Evolutionary conservation across 30 jellyfish, hydroid and myxozoan genomes (phyloP).

Genomic region (Chrysaora quinquecirrha): DNA sequence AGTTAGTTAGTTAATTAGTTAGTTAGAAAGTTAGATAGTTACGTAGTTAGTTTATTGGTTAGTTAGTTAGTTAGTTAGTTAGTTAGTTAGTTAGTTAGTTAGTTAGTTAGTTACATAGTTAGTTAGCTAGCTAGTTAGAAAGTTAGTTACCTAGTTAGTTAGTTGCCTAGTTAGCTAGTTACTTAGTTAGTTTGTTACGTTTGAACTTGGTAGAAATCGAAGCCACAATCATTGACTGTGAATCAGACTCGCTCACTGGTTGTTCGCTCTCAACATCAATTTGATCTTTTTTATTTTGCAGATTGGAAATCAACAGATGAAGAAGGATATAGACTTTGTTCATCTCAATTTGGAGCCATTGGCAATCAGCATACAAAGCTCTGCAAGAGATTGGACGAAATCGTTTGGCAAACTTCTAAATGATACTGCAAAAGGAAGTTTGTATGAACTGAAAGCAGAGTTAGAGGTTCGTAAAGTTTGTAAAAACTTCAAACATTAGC

Average conservation of each 20-base stretch:
- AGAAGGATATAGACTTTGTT: slow-evolving; percentile 80
- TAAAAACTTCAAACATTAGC: too few species aligned
- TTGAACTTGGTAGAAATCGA: too few species aligned
- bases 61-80: not conserved
- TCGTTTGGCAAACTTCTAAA: slow-evolving; percentile 83
- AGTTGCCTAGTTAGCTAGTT: too few species aligned
- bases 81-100: not conserved
- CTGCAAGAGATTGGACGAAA: slow-evolving; percentile 85
- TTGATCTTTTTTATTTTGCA: not conserved
- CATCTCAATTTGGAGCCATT: slow-evolving; percentile 90
- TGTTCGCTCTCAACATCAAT: too few species aligned
- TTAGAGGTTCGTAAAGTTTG: slow-evolving; percentile 69
- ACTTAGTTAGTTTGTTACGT: too few species aligned
- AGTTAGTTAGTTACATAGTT: not conserved
- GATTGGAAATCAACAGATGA: slow-evolving; percentile 76
- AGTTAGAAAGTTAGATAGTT: too few species aligned
- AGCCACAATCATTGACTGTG: too few species aligned
- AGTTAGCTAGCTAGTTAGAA: not conserved
- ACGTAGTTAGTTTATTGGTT: too few species aligned
- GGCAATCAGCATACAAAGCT: slow-evolving; percentile 76
- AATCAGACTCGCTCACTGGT: too few species aligned
- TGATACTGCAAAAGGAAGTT: slow-evolving; percentile 78
- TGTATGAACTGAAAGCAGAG: slow-evolving; percentile 65
- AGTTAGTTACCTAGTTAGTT: not conserved
- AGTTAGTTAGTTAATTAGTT: too few species aligned